Base-by-base conservation (phyloP, 1,140 invertebrate genomes). In the Caligus rogercresseyi region DNA sequence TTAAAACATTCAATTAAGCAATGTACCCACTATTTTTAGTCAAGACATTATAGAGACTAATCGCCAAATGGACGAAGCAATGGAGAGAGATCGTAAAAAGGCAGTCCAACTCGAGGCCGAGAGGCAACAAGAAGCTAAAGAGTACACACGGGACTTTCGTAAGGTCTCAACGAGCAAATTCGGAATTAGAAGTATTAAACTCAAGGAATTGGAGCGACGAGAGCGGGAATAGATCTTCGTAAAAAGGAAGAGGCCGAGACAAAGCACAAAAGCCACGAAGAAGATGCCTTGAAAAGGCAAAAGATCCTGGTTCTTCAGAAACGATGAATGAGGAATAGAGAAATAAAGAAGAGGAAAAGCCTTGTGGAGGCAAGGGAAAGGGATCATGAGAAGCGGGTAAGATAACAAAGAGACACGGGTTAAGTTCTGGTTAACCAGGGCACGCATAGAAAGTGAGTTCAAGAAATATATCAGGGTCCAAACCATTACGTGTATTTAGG, bases 81-180 rank as follows among this genome's bases (percentile, higher is more conserved):
- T 54, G 53, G 53, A 43, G n/a, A 43, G n/a, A 43, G 21, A 54
- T 54, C n/a, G 53, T 54, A 23, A 23, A 16, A 16, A 20, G n/a
- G 31, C 31, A 7, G 4, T 19, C 11, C 53, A 54, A 54, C 13
- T 54, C 4, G 53, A 54, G 21, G 21, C 4, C 21, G 53, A 54
- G 16, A 16, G 53, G 16, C n/a, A 54, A 23, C 16, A 7, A 54
- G 53, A 43, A 43, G n/a, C n/a, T 7, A n/a, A 7, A 7, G 31
- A 43, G n/a, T 43, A 43, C n/a, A n/a, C n/a, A 7, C 7, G n/a
- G 16, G 53, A 54, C 21, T 54, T 54, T 23, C n/a, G 21, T 20
- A 54, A 54, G 53, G 53, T 14, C 13, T 51, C n/a, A 13, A 13
- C 13, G n/a, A 13, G 13, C n/a, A 23, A 54, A 7, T 16, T 16